A percentile compares a stretch with the other conserved stretches of the same genome.
Conservation (phyloP, 2,888 invertebrate species). For the Polia nebulosa region DNA sequence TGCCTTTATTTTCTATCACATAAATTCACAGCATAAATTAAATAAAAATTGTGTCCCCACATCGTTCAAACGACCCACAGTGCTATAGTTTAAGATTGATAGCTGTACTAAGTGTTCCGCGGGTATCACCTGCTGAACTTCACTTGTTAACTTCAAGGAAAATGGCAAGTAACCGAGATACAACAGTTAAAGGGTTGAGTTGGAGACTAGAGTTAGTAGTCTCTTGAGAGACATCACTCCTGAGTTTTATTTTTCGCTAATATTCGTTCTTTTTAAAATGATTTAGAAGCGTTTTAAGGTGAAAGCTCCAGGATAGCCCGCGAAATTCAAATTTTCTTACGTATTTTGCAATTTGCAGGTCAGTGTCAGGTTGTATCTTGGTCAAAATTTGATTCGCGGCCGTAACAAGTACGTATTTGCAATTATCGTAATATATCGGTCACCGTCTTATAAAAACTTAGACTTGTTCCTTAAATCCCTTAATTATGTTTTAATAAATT, state of each 20-base stretch:
- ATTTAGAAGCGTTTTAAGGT: too few species aligned
- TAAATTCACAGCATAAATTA: neutral
- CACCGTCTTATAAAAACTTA: too few species aligned
- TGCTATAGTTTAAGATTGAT: slow-evolving; percentile 76
- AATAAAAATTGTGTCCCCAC: slow-evolving; percentile 11
- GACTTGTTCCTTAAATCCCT: too few species aligned
- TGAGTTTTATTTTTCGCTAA: slow-evolving; percentile 11
- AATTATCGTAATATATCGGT: too few species aligned
- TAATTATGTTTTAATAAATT: too few species aligned
- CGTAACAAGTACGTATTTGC: too few species aligned
- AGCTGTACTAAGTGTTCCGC: slow-evolving; percentile 75
- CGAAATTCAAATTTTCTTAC: too few species aligned
- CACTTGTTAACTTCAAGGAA: slow-evolving; percentile 68
- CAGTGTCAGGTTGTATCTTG: too few species aligned
- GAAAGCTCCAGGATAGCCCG: too few species aligned
- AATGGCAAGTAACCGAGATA: slow-evolving; percentile 65
- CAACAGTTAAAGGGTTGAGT: slow-evolving; percentile 42
- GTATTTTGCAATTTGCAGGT: too few species aligned
- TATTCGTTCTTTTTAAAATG: neutral
- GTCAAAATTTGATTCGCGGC: too few species aligned
- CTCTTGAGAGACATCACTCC: slow-evolving; percentile 11
- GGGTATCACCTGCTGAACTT: slow-evolving; percentile 74
- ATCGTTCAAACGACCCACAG: slow-evolving; percentile 59
- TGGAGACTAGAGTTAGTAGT: slow-evolving; percentile 27
- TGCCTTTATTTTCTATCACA: too few species aligned